A percentile compares a stretch with the other conserved stretches of the same genome.
Evolutionary conservation across 2,113 vertebrate genomes (phyloP).

Genomic region (Gila orcuttii): DNA sequence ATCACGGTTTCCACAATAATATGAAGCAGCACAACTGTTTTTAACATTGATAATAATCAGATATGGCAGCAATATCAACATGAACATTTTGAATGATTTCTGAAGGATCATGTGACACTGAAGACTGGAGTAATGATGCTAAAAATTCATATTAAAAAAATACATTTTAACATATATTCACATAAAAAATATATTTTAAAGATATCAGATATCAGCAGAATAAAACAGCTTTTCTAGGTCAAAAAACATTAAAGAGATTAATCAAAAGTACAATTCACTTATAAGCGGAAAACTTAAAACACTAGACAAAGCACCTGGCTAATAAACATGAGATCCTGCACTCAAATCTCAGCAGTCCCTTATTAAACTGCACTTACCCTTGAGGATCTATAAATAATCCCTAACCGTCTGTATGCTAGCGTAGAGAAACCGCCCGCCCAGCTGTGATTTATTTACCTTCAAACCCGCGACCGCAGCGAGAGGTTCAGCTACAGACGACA

Average conservation of each 20-base stretch:
- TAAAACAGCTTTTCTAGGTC: background rate
- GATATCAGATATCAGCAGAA: no score
- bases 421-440: background rate
- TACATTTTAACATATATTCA: background rate
- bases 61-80: background rate
- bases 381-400: conserved; percentile 17
- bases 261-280: background rate
- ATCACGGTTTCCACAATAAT: background rate
- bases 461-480: background rate
- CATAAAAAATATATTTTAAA: background rate
- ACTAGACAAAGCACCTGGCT: background rate
- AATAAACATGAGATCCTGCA: background rate
- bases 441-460: conserved; percentile 18
- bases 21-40: background rate
- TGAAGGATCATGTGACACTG: background rate
- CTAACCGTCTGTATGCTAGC: background rate
- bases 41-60: background rate
- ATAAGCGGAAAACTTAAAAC: background rate
- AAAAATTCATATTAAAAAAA: background rate
- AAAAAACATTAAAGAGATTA: background rate
- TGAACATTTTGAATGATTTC: background rate
- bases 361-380: background rate
- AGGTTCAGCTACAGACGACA: background rate
- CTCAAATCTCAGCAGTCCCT: background rate
- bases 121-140: background rate